These are phyloP conservation scores for Rallus limicola DNA, from an alignment of 2,113 vertebrate species.

Conservation along the genomic window DNA sequence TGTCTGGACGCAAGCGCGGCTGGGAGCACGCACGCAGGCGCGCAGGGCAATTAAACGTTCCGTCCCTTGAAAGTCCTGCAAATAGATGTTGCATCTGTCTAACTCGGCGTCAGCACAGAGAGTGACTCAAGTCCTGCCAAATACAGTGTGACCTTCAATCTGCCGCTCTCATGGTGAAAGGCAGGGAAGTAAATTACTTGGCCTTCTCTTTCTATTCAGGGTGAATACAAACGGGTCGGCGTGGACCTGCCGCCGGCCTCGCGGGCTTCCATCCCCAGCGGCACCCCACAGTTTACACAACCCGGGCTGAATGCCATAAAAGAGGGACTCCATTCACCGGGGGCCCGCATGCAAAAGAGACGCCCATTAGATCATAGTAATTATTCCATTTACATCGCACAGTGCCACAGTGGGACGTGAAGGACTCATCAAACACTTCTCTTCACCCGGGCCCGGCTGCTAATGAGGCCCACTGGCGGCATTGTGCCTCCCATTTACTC, in stretches of 20 bases:
- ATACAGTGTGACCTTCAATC: constrained; percentile 82
- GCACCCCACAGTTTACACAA: constrained; percentile 80
- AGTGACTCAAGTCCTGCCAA: constrained; percentile 65
- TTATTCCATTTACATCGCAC: constrained; percentile 84
- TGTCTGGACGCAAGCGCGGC: background rate
- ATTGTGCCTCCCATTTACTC: constrained; percentile 82
- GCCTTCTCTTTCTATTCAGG: constrained; percentile 73
- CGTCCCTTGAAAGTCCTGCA: background rate
- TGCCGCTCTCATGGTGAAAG: constrained; percentile 78
- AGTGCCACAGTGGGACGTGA: constrained; percentile 79
- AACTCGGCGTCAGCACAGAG: constrained; percentile 39
- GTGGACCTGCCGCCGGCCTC: constrained; percentile 76
- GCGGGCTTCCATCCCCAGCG: constrained; percentile 73
- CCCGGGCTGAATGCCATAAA: constrained; percentile 77
- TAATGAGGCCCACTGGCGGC: constrained; percentile 83
- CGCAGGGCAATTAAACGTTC: background rate
- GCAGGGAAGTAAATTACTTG: constrained; percentile 69
- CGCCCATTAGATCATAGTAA: constrained; percentile 88
- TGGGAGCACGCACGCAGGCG: background rate
- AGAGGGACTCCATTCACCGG: constrained; percentile 78
- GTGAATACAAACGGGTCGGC: constrained; percentile 69
- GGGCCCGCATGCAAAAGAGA: constrained; percentile 76
- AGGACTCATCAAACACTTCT: constrained; percentile 85
- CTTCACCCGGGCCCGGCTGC: constrained; percentile 63
- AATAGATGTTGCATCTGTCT: constrained; percentile 63